phyloP scores from a whole-genome alignment of 2,113 vertebrate genomes.

The Alouatta palliata region DNA sequence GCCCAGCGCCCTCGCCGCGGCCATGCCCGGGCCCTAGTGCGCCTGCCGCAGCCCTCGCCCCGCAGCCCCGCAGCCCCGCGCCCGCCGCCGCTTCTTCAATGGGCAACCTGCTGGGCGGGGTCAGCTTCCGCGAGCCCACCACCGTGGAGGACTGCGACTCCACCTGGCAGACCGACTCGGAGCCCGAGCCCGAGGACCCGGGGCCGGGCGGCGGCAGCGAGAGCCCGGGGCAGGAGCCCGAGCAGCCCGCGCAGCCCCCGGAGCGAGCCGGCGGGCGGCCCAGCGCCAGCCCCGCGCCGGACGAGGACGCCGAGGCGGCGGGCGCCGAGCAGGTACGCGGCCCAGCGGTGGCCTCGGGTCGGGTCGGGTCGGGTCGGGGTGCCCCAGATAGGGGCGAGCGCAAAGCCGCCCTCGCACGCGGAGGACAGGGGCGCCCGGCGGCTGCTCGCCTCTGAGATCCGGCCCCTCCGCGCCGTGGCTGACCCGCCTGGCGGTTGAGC shows the following conservation, averaged over 20 bases:
- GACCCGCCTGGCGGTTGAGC: background rate
- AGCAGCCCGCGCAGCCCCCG: slow-evolving; percentile 49
- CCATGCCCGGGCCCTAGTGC: slow-evolving; percentile 65
- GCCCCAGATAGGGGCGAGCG: background rate
- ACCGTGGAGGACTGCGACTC: slow-evolving; percentile 87
- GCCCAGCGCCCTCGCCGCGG: slow-evolving; percentile 64
- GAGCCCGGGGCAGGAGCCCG: slow-evolving; percentile 59
- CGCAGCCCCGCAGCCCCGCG: slow-evolving; percentile 19
- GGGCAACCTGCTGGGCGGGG: slow-evolving; percentile 85
- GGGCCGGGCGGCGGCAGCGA: slow-evolving; percentile 35
- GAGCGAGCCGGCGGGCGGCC: slow-evolving; percentile 49
- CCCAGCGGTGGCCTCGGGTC: background rate
- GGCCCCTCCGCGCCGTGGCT: background rate
- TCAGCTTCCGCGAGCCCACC: slow-evolving; percentile 85
- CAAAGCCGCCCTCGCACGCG: background rate
- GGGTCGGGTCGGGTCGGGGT: background rate
- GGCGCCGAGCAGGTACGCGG: slow-evolving; percentile 78
- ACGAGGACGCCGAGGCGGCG: slow-evolving; percentile 55
- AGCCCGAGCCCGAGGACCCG: slow-evolving; percentile 75
- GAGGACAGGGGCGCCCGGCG: background rate
- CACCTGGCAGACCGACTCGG: slow-evolving; percentile 86
- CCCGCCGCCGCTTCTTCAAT: slow-evolving; percentile 74
- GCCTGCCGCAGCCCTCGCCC: slow-evolving; percentile 35
- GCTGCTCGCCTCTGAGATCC: background rate
- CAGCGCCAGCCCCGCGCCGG: slow-evolving; percentile 26